These are phyloP conservation scores for Narcine bancroftii DNA, from an alignment of 2,113 vertebrate species.

Conservation along the genomic window DNA sequence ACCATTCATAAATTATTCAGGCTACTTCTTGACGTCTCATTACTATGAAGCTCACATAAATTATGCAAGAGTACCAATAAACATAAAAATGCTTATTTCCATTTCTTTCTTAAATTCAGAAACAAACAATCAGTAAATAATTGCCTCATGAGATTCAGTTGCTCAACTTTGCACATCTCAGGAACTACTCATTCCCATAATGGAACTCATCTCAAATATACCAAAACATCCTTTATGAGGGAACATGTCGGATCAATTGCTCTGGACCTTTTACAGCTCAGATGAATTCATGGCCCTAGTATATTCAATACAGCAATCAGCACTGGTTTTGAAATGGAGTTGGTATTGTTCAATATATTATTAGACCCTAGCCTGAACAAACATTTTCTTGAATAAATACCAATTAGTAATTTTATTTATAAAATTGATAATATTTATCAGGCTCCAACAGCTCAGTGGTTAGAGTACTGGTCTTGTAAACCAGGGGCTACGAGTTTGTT, in stretches of 20 bases:
- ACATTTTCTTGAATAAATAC: neutral
- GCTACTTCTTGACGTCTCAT: neutral
- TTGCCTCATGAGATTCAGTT: neutral
- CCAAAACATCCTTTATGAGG: neutral
- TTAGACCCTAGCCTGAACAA: neutral
- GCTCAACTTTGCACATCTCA: neutral
- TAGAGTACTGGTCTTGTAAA: too few relatives aligned
- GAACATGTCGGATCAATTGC: neutral
- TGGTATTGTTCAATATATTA: neutral
- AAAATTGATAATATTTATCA: neutral
- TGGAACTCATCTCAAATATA: neutral
- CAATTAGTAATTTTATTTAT: neutral
- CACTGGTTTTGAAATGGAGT: neutral
- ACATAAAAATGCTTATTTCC: neutral
- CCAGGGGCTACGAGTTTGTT: too few relatives aligned
- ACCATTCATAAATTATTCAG: conserved; percentile 30
- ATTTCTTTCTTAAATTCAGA: neutral
- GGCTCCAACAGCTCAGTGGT: too few relatives aligned
- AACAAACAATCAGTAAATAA: neutral
- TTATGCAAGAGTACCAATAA: neutral
- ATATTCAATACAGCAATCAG: neutral
- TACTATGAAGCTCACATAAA: neutral
- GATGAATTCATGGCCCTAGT: neutral
- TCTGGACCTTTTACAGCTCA: neutral
- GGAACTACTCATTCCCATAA: neutral